Conservation (phyloP, 1,140 invertebrate species). For the Magallana angulata region DNA sequence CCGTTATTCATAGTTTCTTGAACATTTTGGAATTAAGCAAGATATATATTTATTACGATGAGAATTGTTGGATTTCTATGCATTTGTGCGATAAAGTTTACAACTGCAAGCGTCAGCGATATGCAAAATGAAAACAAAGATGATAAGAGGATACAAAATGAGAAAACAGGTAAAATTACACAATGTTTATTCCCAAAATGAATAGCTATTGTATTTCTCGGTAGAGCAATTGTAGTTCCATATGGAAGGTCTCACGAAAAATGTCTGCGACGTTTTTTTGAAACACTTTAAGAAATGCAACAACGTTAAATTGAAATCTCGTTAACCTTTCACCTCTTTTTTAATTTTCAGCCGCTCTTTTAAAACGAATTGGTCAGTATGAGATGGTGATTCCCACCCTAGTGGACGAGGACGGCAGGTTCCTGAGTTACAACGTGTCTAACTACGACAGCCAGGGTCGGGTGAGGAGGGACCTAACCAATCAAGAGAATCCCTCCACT, state of each 20-base stretch:
- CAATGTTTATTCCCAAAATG: too few relatives aligned
- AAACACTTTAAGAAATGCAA: too few relatives aligned
- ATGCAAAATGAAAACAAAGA: neutral
- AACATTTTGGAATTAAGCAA: constrained; percentile 5
- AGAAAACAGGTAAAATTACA: constrained; percentile 15
- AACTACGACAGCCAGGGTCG: constrained; percentile 38
- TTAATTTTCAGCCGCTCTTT: constrained; percentile 62
- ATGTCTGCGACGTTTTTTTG: too few relatives aligned
- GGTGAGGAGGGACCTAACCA: neutral
- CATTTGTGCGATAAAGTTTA: neutral
- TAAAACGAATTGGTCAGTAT: constrained; percentile 64
- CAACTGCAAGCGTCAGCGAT: neutral
- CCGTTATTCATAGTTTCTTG: neutral
- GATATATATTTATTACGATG: neutral
- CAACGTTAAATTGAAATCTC: too few relatives aligned
- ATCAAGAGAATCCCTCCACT: neutral
- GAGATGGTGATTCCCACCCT: constrained; percentile 68
- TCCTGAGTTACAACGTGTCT: constrained; percentile 70
- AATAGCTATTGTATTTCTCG: too few relatives aligned
- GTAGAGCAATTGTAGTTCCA: too few relatives aligned
- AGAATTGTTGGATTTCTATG: neutral
- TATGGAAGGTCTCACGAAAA: too few relatives aligned
- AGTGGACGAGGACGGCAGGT: constrained; percentile 67
- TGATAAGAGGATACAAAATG: neutral
- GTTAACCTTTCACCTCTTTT: neutral